These are phyloP conservation scores for Chaetops frenatus DNA, from an alignment of 2,113 vertebrate genomes.

Conservation along the genomic window DNA sequence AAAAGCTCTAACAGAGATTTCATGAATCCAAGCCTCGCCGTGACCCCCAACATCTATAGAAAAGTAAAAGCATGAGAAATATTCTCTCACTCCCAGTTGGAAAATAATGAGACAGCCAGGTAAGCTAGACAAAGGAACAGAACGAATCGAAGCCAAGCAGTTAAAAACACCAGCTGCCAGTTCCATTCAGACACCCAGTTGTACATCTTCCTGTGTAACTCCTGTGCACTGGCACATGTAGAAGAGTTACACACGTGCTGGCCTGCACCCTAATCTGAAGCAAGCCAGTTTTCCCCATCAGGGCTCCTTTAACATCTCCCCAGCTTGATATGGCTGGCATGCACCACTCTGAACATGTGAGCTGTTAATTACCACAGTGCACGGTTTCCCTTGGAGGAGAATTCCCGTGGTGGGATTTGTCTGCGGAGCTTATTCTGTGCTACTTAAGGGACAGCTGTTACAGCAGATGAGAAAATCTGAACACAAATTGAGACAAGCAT, in stretches of 20 bases:
- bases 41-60: not conserved
- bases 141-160: not conserved
- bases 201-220: not conserved
- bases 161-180: not conserved
- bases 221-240: not conserved
- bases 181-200: not conserved
- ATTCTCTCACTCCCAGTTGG: not conserved
- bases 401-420: constrained; percentile 12
- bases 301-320: not conserved
- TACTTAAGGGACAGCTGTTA: constrained; percentile 49
- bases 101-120: not conserved
- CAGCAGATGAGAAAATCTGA: constrained; percentile 28
- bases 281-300: not conserved
- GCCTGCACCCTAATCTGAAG: not conserved
- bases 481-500: constrained; percentile 14
- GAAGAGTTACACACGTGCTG: not conserved
- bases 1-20: not conserved
- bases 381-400: constrained; percentile 31
- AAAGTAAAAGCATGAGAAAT: not conserved
- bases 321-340: not conserved
- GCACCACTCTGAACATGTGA: not conserved
- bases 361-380: constrained; percentile 12
- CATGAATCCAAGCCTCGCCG: not conserved
- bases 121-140: not conserved
- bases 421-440: not conserved